Percentiles rank a stretch among this genome's conserved stretches.
phyloP scores from a whole-genome alignment of 2,888 invertebrate genomes.

The Strigamia maritima region DNA sequence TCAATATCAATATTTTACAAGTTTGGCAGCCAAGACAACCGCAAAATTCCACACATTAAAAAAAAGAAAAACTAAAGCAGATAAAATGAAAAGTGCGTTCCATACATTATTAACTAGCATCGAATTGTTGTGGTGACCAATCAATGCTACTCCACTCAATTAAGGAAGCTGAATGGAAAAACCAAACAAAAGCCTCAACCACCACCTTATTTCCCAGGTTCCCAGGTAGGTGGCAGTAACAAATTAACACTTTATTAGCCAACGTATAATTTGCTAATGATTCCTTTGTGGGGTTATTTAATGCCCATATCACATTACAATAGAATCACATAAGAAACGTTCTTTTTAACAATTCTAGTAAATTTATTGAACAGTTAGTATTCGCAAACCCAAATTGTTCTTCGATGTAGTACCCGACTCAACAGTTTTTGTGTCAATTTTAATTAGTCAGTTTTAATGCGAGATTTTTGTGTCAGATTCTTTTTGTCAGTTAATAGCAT shows the following conservation, averaged over 20 bases:
- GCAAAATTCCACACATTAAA: not conserved
- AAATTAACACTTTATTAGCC: conserved; percentile 13
- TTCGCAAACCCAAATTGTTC: no score
- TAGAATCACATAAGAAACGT: no score
- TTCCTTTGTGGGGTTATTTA: not conserved
- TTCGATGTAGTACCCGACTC: no score
- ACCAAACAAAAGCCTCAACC: not conserved
- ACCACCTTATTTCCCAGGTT: conserved; percentile 19
- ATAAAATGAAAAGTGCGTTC: not conserved
- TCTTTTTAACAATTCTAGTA: no score
- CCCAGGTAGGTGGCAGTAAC: conserved; percentile 11
- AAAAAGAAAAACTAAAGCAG: no score
- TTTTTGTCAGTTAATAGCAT: no score
- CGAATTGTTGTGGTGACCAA: conserved; percentile 12
- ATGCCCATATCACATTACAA: not conserved
- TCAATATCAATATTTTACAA: no score
- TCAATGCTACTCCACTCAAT: conserved; percentile 14
- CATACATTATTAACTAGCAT: conserved; percentile 14
- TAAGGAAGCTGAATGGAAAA: not conserved
- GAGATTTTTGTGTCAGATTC: no score
- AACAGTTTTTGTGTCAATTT: no score
- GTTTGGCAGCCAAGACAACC: not conserved
- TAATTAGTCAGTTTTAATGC: no score
- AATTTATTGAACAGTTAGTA: no score
- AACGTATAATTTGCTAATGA: conserved; percentile 27